Evolutionary conservation across 2,797 vertebrate genomes (phyloP), one percentile per base, ranked within the genome.

Genomic region (Myiotriccus ornatus): DNA sequence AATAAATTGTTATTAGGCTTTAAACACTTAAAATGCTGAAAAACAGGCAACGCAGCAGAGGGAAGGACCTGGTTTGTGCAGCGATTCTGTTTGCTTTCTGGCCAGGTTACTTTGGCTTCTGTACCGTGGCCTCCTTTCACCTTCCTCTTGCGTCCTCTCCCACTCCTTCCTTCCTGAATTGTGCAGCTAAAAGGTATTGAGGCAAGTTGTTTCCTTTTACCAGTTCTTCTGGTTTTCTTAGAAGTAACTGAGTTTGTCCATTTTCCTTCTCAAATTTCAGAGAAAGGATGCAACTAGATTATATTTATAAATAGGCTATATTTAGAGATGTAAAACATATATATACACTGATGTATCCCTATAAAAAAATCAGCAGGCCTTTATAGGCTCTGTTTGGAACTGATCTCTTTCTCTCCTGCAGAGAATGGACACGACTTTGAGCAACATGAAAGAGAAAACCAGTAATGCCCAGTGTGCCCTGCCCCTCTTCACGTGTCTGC

Each of bases 401-500:
- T 25, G 21, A 46, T 28, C 17, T 81, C 30, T 95, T 60, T 86
- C 69, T 96, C 68, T 95, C 73, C 25, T 73, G 46, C 97, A 99
- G 99, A 99, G 99, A 96, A 99, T 99, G 99, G 96, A 98, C 97
- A 98, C 83, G 52, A 99, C 98, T 89, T 96, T 99, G 90, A 99
- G 98, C 84, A 95, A 98, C 41, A 96, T 99, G 97, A 98, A 99
- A 70, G 98, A 99, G 76, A 99, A 99, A 96, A 91, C 98, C 78
- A 95, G 87, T 50, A 97, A 98, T 19, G 99, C 98, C 0, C 99
- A 98, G 79, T 98, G 98, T 93, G 99, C 99, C 41, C 96, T 99
- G 82, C 99, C 99, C 6, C 98, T 99, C 59, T 99, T 99, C 92
- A 99, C 99, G 3, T 99, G 99, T 92, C 98, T 99, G 41, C 99